Evolutionary conservation across 2,797 vertebrate genomes (phyloP), one percentile per base, ranked within the genome.

Genomic region (Enteromius paludinosus): DNA sequence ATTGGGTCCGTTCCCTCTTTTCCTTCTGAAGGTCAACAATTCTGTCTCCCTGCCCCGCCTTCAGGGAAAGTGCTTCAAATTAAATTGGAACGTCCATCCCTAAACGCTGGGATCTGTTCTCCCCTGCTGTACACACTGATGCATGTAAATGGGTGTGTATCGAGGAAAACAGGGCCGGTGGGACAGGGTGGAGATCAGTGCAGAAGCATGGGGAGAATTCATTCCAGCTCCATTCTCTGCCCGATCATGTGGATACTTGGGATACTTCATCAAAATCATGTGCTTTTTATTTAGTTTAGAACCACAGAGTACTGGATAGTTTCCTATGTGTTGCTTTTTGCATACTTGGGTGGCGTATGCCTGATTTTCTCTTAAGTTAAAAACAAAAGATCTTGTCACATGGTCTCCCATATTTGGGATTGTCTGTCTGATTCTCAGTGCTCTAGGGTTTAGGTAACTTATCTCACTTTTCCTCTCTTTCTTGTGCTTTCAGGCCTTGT

Each of bases 11-110:
- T 78, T 87, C 78, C 52, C 81, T 78, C 52, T 85, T 77, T 81
- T 87, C 81, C 56, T 68, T 86, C 78, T 84, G 85, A 87, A 86
- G 86, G 87, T 89, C 88, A 87, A 83, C 78, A 87, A 72, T 79
- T 43, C 81, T 81, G 72, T 79, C 78, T 88, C 78, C 72, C 81
- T 85, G 68, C 74, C 62, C 81, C 81, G 45, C 85, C 84, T 73
- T 74, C 43, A n/a, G 49, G 38, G 76, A 86, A 83, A 85, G 68
- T 68, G 76, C 18, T 73, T 79, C 11, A 77, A 65, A 73, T 87
- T 81, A 82, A 66, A 83, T 86, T 28, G 52, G 49, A 86, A 87
- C 54, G 49, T 76, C 86, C 73, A 78, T 83, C 86, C 86, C 83
- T 80, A 47, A 78, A 18, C 10, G 20, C 33, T 12, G 49, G 56